These are phyloP conservation scores for silkworm (Bombyx mori) DNA, from an alignment of 1,140 invertebrate genomes.

Conservation along the genomic window ASM3026992v2 NC_085109.1:2507501-2508000, in stretches of 20 bases:
- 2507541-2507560: no score
- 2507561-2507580: no score
- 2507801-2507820: conserved; percentile 92
- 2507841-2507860: conserved; percentile 89
- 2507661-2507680: no score
- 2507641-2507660: no score
- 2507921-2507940: conserved; percentile 92
- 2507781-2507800: conserved; percentile 89
- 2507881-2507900: conserved; percentile 79
- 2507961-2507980: neutral
- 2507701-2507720: no score
- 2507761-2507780: no score
- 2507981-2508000: no score
- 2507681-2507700: no score
- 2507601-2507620: neutral
- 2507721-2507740: no score
- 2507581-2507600: neutral
- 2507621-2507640: no score
- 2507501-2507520: conserved; percentile 95
- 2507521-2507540: conserved; percentile 90
- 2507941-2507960: conserved; percentile 98
- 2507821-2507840: conserved; percentile 94
- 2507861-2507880: conserved; percentile 84
- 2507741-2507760: no score
- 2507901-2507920: conserved; percentile 84